Base-by-base conservation (phyloP, 2,888 invertebrate species). In the Conops quadrifasciatus region DNA sequence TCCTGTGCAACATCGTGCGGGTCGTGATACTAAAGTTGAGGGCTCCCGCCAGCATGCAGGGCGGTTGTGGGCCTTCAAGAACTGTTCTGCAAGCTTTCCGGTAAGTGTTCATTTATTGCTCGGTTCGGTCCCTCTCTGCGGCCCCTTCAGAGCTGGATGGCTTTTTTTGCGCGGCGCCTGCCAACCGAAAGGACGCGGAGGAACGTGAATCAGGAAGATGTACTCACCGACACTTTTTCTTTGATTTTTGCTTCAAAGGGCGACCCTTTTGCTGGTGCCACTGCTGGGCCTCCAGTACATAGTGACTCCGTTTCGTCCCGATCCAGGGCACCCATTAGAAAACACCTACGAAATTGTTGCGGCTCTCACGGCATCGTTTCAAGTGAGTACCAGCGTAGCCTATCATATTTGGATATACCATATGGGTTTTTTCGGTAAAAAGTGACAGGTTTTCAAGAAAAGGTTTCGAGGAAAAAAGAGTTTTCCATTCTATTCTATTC, bases 281-380 rank as follows among this genome's bases (percentile, higher is more conserved):
- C 88, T 97, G 77, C 88, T 97, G 72, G 97, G 97, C 1, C 88
- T 97, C 68, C 96, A 97, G 87, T 97, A 94, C 85, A 89, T 97
- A 80, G 89, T 96, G 75, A 94, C 94, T 77, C 94, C 95, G 26
- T 94, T 95, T 86, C 90, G 94, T 75, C 97, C 90, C 76, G 89
- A 89, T 75, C 89, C 89, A 66, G 88, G 88, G 77, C 91, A 91
- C 81, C 88, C 90, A 76, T 93, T 91, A 91, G 93, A 93, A 86
- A 89, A 90, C 76, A 88, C 90, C 76, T 96, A 96, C 88, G 94
- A 94, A 86, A 90, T 94, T 82, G 89, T 93, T 76, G 92, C 95
- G 28, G 96, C 96, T 76, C 89, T 95, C 79, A 92, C 93, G 64
- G 92, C 94, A 72, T 95, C 96, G 72, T 93, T 95, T 86, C 94